A percentile compares a stretch with the other conserved stretches of the same genome.
phyloP scores from a whole-genome alignment of 2,113 vertebrate species.

The Prionailurus bengalensis region DNA sequence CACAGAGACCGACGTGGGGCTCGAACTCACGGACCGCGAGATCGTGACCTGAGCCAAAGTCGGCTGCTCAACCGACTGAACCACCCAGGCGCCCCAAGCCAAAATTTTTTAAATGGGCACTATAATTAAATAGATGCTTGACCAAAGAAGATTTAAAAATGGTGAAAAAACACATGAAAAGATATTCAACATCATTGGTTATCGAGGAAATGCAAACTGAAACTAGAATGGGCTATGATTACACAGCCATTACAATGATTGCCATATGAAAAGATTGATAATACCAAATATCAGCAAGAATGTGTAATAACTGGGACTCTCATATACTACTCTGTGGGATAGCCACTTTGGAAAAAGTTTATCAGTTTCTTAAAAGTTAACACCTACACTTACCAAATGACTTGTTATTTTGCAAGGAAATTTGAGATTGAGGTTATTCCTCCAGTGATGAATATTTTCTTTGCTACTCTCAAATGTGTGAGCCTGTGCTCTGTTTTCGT shows the following conservation, averaged over 20 bases:
- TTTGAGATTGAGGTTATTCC: neutral
- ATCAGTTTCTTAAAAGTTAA: constrained; percentile 9
- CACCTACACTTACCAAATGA: neutral
- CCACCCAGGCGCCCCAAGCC: neutral
- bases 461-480: neutral
- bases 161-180: neutral
- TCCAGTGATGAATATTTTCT: neutral
- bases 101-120: neutral
- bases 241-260: neutral
- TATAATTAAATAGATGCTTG: neutral
- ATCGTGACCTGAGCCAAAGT: too few relatives aligned
- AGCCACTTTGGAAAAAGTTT: neutral
- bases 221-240: neutral
- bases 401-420: constrained; percentile 33
- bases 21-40: too few relatives aligned
- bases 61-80: too few relatives aligned
- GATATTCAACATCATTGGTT: neutral
- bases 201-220: constrained; percentile 19
- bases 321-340: too few relatives aligned
- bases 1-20: too few relatives aligned
- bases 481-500: neutral
- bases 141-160: neutral
- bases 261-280: neutral
- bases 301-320: neutral
- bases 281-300: neutral